A percentile compares a stretch with the other conserved stretches of the same genome.
phyloP scores from a whole-genome alignment of 2,888 invertebrate genomes.

The Eueremaeus valkanovi region DNA sequence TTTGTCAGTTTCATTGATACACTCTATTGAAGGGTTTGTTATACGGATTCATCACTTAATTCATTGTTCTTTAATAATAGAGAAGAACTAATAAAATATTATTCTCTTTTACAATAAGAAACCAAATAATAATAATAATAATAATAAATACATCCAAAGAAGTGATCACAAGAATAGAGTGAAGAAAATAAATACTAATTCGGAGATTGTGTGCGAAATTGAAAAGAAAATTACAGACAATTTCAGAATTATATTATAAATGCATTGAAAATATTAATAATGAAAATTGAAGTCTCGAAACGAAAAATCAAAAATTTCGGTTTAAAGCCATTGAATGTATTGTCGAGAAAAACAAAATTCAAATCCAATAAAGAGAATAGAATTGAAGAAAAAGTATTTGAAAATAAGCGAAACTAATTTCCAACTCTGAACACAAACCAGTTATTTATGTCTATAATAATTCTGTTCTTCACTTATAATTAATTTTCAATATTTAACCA shows the following conservation, averaged over 20 bases:
- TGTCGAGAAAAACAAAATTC: background rate
- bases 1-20: constrained; percentile 22
- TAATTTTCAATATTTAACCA: background rate
- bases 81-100: background rate
- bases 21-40: background rate
- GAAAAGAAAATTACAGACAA: background rate
- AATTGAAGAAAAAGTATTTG: background rate
- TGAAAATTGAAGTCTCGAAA: background rate
- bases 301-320: constrained; percentile 3
- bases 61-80: background rate
- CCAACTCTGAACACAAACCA: background rate
- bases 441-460: no score
- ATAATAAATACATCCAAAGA: background rate
- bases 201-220: background rate
- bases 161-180: background rate
- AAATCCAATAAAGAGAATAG: background rate
- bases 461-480: background rate
- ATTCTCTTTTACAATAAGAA: background rate
- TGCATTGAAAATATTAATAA: no score
- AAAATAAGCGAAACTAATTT: constrained; percentile 1
- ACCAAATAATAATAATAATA: constrained; percentile 3
- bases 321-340: background rate
- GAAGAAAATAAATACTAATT: background rate
- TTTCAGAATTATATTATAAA: no score
- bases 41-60: background rate